These are phyloP conservation scores for Tethea ocularis DNA, from an alignment of 2,888 invertebrate species.

Conservation along the genomic window DNA sequence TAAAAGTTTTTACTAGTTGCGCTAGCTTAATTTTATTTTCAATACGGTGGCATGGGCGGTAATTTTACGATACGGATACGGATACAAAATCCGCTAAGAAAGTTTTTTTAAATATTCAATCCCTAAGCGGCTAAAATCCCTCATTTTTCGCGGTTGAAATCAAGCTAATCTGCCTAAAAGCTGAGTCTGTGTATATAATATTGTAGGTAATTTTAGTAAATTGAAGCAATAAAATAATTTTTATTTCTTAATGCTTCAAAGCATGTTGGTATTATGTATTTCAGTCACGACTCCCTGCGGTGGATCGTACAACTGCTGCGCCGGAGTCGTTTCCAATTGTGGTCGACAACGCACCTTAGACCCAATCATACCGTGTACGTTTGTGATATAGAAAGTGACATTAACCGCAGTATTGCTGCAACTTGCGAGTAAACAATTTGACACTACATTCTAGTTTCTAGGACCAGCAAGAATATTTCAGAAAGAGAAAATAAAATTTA, in stretches of 20 bases:
- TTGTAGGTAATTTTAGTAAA: too few relatives aligned
- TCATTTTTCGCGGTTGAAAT: too few relatives aligned
- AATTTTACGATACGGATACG: too few relatives aligned
- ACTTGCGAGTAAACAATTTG: neutral
- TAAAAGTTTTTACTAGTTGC: too few relatives aligned
- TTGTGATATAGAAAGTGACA: conserved; percentile 49
- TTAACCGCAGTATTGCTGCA: conserved; percentile 33
- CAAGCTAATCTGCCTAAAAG: too few relatives aligned
- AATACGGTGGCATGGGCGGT: too few relatives aligned
- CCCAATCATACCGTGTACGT: conserved; percentile 34
- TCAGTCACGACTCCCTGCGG: conserved; percentile 44
- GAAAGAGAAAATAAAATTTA: neutral
- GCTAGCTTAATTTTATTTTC: too few relatives aligned
- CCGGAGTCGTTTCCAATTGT: conserved; percentile 30
- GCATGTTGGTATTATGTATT: conserved; percentile 10
- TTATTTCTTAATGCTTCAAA: neutral
- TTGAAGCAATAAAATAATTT: too few relatives aligned
- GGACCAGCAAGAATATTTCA: neutral
- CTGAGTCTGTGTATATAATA: too few relatives aligned
- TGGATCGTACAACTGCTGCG: conserved; percentile 19
- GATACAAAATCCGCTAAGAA: too few relatives aligned
- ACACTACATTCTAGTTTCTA: neutral
- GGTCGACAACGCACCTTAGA: conserved; percentile 36
- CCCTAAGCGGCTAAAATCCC: too few relatives aligned
- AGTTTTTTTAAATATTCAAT: too few relatives aligned